Base-by-base conservation (phyloP, 2,113 vertebrate genomes). In the Antennarius striatus region DNA sequence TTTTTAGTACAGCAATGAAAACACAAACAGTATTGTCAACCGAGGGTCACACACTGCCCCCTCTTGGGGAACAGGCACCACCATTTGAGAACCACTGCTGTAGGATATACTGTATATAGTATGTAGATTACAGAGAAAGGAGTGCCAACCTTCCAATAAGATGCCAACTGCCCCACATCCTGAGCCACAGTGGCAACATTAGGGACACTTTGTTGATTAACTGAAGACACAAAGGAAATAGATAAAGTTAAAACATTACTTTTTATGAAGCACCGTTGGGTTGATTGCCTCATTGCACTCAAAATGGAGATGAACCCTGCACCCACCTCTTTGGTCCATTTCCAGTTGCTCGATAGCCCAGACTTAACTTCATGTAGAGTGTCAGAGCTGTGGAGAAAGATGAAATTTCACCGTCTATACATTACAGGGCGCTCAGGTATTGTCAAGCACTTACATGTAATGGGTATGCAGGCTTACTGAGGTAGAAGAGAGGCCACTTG, bases 401-500 rank as follows among this genome's bases (percentile, higher is more conserved):
- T 55, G 68, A 13, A 52, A 53, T 72, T 66, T 45, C 56, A 22
- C 53, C 68, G 67, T 61, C 65, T 61, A 57, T 28, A 79, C 53
- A 82, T 78, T 68, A 59, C 36, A 61, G 53, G 32, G 59, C 68
- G 48, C 69, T 83, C 52, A 72, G 79, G 79, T 82, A 16, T 69
- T 55, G 42, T 80, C 56, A 56, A 69, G 73, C 54, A 43, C 68
- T 54, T 56, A 16, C 39, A 63, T 71, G 47, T 78, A 78, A 78
- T 76, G 68, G 77, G 58, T 71, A 49, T 57, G 71, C 56, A 53
- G 73, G 75, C 72, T 72, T 14, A 17, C n/a, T 54, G 43, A 51
- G 65, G 68, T 29, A 42, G 73, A 68, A 60, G 72, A 82, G 79
- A 76, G 63, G 65, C 29, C 28, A n/a, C 52, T 5, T 5, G 57